These are phyloP conservation scores for Corydoras maculifer DNA, from an alignment of 2,113 vertebrate species.

Conservation along the genomic window DNA sequence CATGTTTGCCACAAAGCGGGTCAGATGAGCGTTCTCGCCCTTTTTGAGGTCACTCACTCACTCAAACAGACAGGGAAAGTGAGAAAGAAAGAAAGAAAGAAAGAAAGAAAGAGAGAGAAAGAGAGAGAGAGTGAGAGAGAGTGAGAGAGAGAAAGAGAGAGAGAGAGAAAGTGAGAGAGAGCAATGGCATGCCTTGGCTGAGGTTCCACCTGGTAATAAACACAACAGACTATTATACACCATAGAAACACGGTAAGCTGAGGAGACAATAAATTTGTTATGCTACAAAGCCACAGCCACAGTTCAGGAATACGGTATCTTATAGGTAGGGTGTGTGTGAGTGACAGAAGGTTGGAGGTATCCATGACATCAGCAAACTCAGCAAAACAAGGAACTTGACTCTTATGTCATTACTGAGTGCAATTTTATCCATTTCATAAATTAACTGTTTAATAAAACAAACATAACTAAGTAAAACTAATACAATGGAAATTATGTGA, in stretches of 20 bases:
- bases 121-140: no score
- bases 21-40: constrained; percentile 49
- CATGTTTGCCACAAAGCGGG: constrained; percentile 50
- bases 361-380: constrained; percentile 33
- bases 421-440: no score
- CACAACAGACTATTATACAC: constrained; percentile 17
- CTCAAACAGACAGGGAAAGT: constrained; percentile 5
- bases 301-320: constrained; percentile 4
- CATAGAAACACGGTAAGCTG: background rate
- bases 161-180: constrained; percentile 14
- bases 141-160: no score
- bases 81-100: background rate
- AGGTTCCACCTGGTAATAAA: constrained; percentile 16
- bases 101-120: no score
- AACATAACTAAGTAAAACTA: no score
- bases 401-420: constrained; percentile 1
- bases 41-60: background rate
- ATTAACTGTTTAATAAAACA: no score
- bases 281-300: constrained; percentile 10
- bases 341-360: constrained; percentile 22
- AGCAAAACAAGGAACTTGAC: constrained; percentile 23
- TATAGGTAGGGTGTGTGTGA: constrained; percentile 18
- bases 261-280: constrained; percentile 25
- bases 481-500: no score
- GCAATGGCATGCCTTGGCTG: background rate